These are phyloP conservation scores for Arenaria interpres DNA, from an alignment of 2,113 vertebrate species.

Conservation along the genomic window DNA sequence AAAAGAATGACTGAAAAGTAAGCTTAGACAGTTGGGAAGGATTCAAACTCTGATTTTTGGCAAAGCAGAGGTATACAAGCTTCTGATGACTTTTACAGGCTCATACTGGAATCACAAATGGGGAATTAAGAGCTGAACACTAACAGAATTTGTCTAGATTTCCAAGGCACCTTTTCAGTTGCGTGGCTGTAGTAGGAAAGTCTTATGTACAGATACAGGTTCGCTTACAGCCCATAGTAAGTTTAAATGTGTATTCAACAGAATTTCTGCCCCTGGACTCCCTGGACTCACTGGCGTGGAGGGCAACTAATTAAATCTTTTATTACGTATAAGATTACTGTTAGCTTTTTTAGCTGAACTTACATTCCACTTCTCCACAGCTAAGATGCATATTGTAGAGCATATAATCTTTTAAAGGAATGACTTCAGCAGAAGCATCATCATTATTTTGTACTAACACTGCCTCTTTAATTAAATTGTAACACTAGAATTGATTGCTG, in stretches of 20 bases:
- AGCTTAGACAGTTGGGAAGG: neutral
- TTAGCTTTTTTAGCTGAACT: neutral
- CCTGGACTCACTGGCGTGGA: neutral
- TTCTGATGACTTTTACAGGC: neutral
- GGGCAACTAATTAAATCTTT: neutral
- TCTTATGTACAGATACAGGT: neutral
- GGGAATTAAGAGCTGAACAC: neutral
- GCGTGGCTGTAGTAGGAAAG: neutral
- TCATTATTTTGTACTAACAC: neutral
- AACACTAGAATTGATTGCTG: neutral
- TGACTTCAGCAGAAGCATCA: neutral
- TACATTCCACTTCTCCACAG: neutral
- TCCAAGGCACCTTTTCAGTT: neutral
- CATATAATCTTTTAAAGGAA: neutral
- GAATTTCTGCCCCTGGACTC: neutral
- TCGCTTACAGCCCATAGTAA: neutral
- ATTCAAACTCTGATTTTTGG: neutral
- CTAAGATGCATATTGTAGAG: neutral
- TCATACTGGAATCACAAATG: neutral
- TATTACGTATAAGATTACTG: neutral
- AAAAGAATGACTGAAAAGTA: neutral
- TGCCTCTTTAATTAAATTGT: neutral
- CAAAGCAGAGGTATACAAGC: neutral
- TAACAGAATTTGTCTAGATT: neutral
- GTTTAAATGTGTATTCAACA: neutral